phyloP scores from a whole-genome alignment of 1,140 invertebrate species.

The Anthonomus grandis region DNA sequence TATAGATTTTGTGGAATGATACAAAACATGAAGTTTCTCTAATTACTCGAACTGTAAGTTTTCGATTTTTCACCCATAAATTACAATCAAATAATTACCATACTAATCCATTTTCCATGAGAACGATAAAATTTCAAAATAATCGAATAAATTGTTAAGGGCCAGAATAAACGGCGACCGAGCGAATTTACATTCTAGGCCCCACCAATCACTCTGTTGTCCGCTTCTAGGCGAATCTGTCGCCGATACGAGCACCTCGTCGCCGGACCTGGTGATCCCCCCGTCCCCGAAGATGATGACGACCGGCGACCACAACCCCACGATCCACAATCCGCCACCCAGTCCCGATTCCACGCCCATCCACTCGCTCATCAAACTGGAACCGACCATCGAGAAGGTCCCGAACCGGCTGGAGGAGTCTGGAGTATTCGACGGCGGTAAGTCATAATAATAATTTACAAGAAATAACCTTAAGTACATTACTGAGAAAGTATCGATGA shows the following conservation, averaged over 20 bases:
- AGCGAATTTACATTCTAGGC: conserved; percentile 45
- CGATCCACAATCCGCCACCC: too few relatives aligned
- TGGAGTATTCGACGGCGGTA: conserved; percentile 44
- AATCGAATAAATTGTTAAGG: too few relatives aligned
- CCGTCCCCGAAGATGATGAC: conserved; percentile 67
- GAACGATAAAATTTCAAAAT: too few relatives aligned
- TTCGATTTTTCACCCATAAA: too few relatives aligned
- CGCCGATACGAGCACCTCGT: conserved; percentile 84
- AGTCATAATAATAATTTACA: too few relatives aligned
- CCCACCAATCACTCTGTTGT: conserved; percentile 47
- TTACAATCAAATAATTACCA: too few relatives aligned
- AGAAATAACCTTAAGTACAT: too few relatives aligned
- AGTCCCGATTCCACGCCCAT: conserved; percentile 42
- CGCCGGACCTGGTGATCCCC: conserved; percentile 76
- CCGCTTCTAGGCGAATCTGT: conserved; percentile 74
- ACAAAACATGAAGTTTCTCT: too few relatives aligned
- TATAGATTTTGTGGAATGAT: too few relatives aligned
- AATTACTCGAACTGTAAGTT: too few relatives aligned
- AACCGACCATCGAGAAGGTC: conserved; percentile 36
- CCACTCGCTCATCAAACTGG: conserved; percentile 29
- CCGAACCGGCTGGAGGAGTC: conserved; percentile 41
- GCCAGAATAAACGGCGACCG: conserved; percentile 45
- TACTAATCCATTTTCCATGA: too few relatives aligned
- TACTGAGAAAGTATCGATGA: too few relatives aligned
- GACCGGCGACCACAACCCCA: conserved; percentile 45